phyloP scores from a whole-genome alignment of 2,797 vertebrate genomes.

The Acanthis flammea region DNA sequence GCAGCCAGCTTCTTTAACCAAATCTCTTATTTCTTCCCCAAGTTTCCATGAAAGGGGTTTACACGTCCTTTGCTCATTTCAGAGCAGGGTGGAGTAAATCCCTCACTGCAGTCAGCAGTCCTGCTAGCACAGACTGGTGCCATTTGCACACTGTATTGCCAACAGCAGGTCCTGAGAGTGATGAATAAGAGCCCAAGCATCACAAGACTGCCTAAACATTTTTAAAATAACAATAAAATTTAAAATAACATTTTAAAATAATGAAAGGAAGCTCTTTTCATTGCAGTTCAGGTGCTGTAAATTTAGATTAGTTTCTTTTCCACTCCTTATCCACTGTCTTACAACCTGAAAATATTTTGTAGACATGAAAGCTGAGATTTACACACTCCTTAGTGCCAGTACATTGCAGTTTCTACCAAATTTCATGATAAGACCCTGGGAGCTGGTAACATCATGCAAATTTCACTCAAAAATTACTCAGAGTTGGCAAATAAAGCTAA shows the following conservation, averaged over 20 bases:
- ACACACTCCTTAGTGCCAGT: neutral
- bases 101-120: neutral
- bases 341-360: neutral
- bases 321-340: neutral
- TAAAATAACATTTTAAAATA: constrained; percentile 20
- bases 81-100: neutral
- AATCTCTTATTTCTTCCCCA: neutral
- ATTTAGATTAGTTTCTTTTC: neutral
- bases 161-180: neutral
- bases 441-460: neutral
- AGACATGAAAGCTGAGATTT: constrained; percentile 9
- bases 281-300: neutral
- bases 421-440: neutral
- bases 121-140: neutral
- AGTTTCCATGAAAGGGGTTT: neutral
- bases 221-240: neutral
- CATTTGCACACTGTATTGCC: neutral
- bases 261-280: neutral
- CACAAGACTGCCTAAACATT: neutral
- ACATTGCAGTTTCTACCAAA: neutral
- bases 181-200: neutral
- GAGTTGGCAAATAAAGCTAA: neutral
- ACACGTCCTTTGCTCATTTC: neutral
- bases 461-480: neutral
- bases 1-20: neutral